Percentiles rank a stretch among this genome's conserved stretches.
phyloP scores from a whole-genome alignment of 2,113 vertebrate species.

The Platichthys flesus region DNA sequence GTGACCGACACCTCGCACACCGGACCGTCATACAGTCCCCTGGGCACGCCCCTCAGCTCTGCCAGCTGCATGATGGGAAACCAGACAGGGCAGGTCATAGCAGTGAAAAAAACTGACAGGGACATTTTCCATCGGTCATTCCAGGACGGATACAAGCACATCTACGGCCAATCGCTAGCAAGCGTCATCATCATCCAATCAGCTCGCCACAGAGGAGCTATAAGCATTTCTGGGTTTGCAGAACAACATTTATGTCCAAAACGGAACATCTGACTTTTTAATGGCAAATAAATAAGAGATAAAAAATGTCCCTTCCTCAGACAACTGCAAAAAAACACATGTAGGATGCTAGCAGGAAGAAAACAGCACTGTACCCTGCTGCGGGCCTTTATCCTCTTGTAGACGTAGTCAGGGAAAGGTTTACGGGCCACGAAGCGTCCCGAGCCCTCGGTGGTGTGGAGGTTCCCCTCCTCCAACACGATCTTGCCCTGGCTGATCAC shows the following conservation, averaged over 20 bases:
- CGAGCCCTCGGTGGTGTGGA: conserved; percentile 92
- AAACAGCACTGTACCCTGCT: conserved; percentile 87
- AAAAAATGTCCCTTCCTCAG: neutral
- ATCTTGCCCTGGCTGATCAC: conserved; percentile 99
- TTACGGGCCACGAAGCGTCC: conserved; percentile 93
- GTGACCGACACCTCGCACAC: conserved; percentile 96
- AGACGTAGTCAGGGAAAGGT: conserved; percentile 96
- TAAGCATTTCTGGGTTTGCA: neutral
- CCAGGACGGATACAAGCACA: too few species aligned
- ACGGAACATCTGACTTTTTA: too few species aligned
- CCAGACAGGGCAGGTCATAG: neutral
- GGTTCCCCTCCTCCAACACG: conserved; percentile 92
- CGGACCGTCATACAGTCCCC: conserved; percentile 94
- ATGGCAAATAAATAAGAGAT: neutral
- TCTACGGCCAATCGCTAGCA: too few species aligned
- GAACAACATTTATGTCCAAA: too few species aligned
- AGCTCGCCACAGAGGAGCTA: too few species aligned
- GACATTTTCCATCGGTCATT: neutral
- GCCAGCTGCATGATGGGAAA: conserved; percentile 86
- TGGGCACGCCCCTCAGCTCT: conserved; percentile 93
- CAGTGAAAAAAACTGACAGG: neutral
- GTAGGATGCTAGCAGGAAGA: neutral
- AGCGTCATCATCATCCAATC: too few species aligned
- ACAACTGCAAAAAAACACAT: neutral
- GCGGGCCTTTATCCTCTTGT: conserved; percentile 98